A percentile compares a stretch with the other conserved stretches of the same genome.
Evolutionary conservation across 2,888 invertebrate genomes (phyloP).

Genomic region (Oxytorus armatus): DNA sequence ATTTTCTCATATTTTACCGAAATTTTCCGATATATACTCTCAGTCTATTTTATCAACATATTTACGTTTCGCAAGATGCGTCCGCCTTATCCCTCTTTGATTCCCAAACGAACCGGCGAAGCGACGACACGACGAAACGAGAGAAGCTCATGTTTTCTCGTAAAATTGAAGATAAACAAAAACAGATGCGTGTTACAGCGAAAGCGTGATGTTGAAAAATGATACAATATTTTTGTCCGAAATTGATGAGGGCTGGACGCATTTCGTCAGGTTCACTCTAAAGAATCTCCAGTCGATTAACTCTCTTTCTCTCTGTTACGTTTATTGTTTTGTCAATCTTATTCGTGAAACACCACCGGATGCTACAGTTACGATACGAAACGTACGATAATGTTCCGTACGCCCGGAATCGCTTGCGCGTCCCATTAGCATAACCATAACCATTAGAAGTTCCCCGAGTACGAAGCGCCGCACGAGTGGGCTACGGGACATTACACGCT

Average conservation of each 20-base stretch:
- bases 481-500: slow-evolving; percentile 69
- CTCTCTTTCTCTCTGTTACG: slow-evolving; percentile 1
- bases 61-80: not conserved
- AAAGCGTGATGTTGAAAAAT: not conserved
- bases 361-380: slow-evolving; percentile 52
- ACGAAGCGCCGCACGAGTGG: slow-evolving; percentile 66
- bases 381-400: slow-evolving; percentile 52
- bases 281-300: not conserved
- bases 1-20: slow-evolving; percentile 16
- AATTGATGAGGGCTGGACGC: not conserved
- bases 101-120: not conserved
- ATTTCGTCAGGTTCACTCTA: not conserved
- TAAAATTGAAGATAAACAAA: not conserved
- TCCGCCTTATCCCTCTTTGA: not conserved
- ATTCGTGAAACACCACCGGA: slow-evolving; percentile 32
- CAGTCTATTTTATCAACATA: not conserved
- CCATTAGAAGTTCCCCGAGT: slow-evolving; percentile 70
- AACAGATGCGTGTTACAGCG: not conserved
- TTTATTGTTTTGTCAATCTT: slow-evolving; percentile 47
- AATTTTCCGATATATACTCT: not conserved
- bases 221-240: not conserved
- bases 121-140: not conserved
- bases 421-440: slow-evolving; percentile 69
- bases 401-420: slow-evolving; percentile 44
- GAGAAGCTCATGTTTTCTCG: not conserved